Conservation (phyloP, 2,888 invertebrate genomes). For the Eristalis tenax region DNA sequence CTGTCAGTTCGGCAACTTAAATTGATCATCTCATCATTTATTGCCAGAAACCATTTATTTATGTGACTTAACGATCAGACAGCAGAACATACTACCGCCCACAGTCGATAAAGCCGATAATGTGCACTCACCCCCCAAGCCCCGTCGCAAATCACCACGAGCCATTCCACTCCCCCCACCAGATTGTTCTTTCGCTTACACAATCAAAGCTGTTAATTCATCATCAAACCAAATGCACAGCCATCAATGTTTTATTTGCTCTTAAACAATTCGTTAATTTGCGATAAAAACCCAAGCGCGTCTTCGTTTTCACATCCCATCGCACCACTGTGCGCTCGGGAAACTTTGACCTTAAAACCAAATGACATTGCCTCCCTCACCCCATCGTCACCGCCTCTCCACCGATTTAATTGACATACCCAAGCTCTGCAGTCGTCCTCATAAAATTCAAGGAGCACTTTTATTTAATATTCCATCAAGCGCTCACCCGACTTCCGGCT, state of each 20-base stretch:
- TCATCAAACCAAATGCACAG: not conserved
- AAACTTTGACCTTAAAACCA: slow-evolving; percentile 3
- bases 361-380: not conserved
- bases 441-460: slow-evolving; percentile 35
- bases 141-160: no score
- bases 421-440: slow-evolving; percentile 18
- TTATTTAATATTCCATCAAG: slow-evolving; percentile 36
- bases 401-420: slow-evolving; percentile 40
- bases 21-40: no score
- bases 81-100: no score
- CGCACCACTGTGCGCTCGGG: not conserved
- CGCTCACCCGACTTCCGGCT: not conserved
- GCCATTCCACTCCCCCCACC: no score
- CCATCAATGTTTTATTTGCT: not conserved
- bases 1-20: no score
- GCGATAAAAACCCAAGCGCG: not conserved
- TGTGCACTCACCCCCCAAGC: no score
- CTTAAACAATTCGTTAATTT: slow-evolving; percentile 1
- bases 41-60: no score
- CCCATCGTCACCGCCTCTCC: not conserved
- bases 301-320: not conserved
- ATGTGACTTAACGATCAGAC: no score
- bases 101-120: no score
- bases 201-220: not conserved
- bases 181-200: not conserved